Conservation (phyloP, 2,113 vertebrate species). For the Paradoxurus hermaphroditus region DNA sequence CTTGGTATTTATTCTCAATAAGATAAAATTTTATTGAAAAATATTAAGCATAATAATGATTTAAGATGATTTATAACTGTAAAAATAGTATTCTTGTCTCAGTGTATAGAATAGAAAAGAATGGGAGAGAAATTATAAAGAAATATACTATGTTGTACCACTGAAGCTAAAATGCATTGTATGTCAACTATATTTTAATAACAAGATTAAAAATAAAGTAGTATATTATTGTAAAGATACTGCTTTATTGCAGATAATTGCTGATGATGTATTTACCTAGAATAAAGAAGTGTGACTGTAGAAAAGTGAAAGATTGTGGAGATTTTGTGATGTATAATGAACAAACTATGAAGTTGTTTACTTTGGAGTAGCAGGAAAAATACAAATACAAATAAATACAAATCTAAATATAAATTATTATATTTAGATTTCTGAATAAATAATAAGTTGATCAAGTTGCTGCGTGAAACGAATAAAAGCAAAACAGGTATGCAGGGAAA, state of each 20-base stretch:
- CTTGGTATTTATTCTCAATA: neutral
- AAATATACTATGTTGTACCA: neutral
- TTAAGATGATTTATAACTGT: neutral
- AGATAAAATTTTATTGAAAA: neutral
- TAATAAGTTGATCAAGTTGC: neutral
- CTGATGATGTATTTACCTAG: neutral
- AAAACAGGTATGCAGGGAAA: too few relatives aligned
- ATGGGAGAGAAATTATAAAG: neutral
- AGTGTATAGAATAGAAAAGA: neutral
- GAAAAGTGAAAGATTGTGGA: neutral
- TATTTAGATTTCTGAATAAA: neutral
- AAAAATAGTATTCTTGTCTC: neutral
- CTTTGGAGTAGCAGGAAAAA: neutral
- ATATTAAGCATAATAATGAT: neutral
- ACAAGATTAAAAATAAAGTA: neutral
- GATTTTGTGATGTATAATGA: neutral
- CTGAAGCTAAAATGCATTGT: neutral
- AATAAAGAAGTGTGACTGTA: neutral
- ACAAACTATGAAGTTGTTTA: neutral
- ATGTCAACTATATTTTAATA: neutral
- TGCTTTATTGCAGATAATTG: neutral
- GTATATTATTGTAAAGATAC: neutral
- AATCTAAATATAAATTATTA: neutral
- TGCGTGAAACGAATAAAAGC: neutral
- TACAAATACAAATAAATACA: too few relatives aligned